Evolutionary conservation across 2,113 vertebrate genomes (phyloP), one percentile per base, ranked within the genome.

Genomic region (Dromiciops gliroides): DNA sequence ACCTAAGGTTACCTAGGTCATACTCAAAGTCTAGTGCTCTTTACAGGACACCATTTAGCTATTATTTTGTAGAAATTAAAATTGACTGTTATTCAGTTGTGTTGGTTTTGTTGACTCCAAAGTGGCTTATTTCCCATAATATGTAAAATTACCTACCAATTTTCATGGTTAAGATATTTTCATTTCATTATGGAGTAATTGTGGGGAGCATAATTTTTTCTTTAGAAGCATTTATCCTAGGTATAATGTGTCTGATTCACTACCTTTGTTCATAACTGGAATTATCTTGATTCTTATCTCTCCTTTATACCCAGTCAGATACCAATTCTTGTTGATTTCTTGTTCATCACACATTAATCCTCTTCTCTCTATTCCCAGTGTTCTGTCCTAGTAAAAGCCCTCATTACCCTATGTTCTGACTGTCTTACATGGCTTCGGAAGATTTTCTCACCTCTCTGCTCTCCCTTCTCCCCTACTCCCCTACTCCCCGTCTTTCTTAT

Each of bases 201-300:
- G n/a, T 95, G 49, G 22, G 51, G 67, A 91, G 16, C 48, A 92
- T n/a, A 50, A 0, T 51, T 92, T 97, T 96, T 93, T 47, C n/a
- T 96, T 26, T 8, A 93, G 91, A 95, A 96, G 50, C 14, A 95
- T 47, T 96, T 93, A 50, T 94, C 89, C 22, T 95, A 6, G 11
- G 48, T 88, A 89, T 94, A 67, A 94, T 50, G n/a, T 75, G 67
- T 83, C 67, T 83, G n/a, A 83, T 83, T 83, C 2, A 22, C 19
- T 19, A n/a, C 37, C 31, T 75, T 75, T n/a, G 37, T n/a, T 75
- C 37, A 75, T n/a, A 44, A 83, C 60, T 44, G n/a, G 7, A 2
- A 23, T 83, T 83, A 44, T 83, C 19, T 83, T 37, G 1, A 83
- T 83, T 83, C 16, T 83, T 44, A 37, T 16, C 2, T 44, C 5